These are phyloP conservation scores for Pterobdella sp. DNA, from an alignment of 2,888 invertebrate genomes.

Conservation along the genomic window DNA sequence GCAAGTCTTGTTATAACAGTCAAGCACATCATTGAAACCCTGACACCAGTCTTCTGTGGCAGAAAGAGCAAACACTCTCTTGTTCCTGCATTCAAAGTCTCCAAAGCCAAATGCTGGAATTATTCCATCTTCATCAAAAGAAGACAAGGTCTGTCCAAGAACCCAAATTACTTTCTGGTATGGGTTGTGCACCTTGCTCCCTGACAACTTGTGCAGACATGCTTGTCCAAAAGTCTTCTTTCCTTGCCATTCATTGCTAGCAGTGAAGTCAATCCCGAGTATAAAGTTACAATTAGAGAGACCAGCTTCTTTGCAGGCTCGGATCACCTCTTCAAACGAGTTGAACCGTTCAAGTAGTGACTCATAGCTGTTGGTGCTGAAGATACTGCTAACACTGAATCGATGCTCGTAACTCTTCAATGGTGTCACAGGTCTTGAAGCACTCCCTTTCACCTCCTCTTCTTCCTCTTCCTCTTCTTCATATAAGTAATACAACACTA, in stretches of 20 bases:
- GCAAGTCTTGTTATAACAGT: slow-evolving; percentile 50
- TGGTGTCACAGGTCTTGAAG: slow-evolving; percentile 7
- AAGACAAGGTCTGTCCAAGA: slow-evolving; percentile 46
- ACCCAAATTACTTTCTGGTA: slow-evolving; percentile 52
- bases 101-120: slow-evolving; percentile 50
- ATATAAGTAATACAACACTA: slow-evolving; percentile 43
- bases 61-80: slow-evolving; percentile 45
- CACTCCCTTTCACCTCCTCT: slow-evolving; percentile 15
- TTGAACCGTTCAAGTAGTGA: slow-evolving; percentile 47
- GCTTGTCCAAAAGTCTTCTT: slow-evolving; percentile 52
- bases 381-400: slow-evolving; percentile 20
- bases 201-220: slow-evolving; percentile 49
- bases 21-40: slow-evolving; percentile 46
- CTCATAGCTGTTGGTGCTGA: slow-evolving; percentile 14
- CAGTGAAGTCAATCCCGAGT: slow-evolving; percentile 56
- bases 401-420: slow-evolving; percentile 15
- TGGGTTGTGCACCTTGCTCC: slow-evolving; percentile 46
- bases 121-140: slow-evolving; percentile 45
- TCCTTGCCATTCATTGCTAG: slow-evolving; percentile 56
- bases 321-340: slow-evolving; percentile 49
- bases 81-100: slow-evolving; percentile 44
- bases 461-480: slow-evolving; percentile 38
- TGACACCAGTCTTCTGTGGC: slow-evolving; percentile 41
- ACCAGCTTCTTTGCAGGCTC: slow-evolving; percentile 52
- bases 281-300: slow-evolving; percentile 53